Base-by-base conservation (phyloP, 2,888 invertebrate species). In the Athalia rosae region DNA sequence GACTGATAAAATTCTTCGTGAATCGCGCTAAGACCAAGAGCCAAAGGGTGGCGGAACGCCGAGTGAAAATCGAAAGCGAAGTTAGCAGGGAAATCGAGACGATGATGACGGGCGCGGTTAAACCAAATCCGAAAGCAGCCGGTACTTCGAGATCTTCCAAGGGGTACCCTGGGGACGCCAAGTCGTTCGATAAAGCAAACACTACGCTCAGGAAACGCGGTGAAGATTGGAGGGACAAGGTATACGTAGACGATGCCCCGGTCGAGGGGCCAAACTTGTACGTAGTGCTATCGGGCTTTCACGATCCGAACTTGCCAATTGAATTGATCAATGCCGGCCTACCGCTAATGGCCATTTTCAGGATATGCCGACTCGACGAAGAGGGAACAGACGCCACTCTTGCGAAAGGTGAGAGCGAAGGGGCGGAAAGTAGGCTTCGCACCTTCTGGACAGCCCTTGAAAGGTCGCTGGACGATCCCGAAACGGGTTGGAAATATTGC, bases 181-280 rank as follows among this genome's bases (percentile, higher is more conserved):
- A 79, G n/a, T 83, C 78, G 76, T 53, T 84, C 11, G 90, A 89
- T 80, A 90, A 87, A 1, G 90, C 90, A 80, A 91, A 91, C 81
- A 92, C 92, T 4, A 85, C 84, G 47, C 89, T 92, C 9, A 89
- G 92, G 81, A 89, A 90, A 1, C 89, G 92, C 62, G 92, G 91
- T 9, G 92, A 93, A 84, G 92, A 92, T 84, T 92, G 92, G 92
- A 90, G 91, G 82, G 92, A 92, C 82, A 91, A 90, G 83, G 88
- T 90, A 0, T 92, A 91, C 81, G 89, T 92, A 3, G 92, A 92
- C 77, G 93, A 93, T 80, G 92, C 89, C 79, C 92, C 93, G 0
- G 80, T 83, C 11, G 90, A 92, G 79, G 92, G 92, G 1, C 92
- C 93, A 0, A 90, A 92, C 80, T 83, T 93, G 13, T 93, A 92